Conservation (phyloP, 2,113 vertebrate species). For the Falco punctatus region DNA sequence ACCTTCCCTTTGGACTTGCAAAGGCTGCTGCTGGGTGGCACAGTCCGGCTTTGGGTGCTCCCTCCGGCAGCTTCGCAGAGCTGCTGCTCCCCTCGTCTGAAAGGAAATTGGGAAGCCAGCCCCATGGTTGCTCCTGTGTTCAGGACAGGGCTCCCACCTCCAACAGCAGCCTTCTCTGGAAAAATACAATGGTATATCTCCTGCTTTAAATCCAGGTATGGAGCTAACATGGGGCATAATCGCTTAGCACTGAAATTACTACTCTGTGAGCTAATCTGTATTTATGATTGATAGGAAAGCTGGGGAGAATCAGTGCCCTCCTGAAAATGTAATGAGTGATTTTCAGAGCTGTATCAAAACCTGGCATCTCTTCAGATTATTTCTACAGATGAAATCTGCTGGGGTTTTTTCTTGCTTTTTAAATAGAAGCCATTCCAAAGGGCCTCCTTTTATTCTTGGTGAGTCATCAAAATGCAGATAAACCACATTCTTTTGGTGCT, state of each 20-base stretch:
- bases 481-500: slow-evolving; percentile 72
- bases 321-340: not conserved
- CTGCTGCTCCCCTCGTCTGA: not conserved
- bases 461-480: slow-evolving; percentile 77
- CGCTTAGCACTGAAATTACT: not conserved
- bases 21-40: not conserved
- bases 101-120: fast-evolving
- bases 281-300: not conserved
- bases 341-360: not conserved
- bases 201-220: not conserved
- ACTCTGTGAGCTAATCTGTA: not conserved
- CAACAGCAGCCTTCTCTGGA: not conserved
- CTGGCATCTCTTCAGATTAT: not conserved
- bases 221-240: fast-evolving
- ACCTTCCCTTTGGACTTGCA: not conserved
- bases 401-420: slow-evolving; percentile 44
- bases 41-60: not conserved
- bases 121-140: fast-evolving
- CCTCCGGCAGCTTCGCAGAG: not conserved
- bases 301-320: not conserved
- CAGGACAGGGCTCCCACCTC: not conserved
- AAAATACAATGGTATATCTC: not conserved
- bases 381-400: slow-evolving; percentile 9
- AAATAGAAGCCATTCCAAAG: slow-evolving; percentile 70
- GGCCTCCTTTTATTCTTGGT: slow-evolving; percentile 56